Conservation (phyloP, 2,888 invertebrate genomes). For the Scaptomyza reducta region DNA sequence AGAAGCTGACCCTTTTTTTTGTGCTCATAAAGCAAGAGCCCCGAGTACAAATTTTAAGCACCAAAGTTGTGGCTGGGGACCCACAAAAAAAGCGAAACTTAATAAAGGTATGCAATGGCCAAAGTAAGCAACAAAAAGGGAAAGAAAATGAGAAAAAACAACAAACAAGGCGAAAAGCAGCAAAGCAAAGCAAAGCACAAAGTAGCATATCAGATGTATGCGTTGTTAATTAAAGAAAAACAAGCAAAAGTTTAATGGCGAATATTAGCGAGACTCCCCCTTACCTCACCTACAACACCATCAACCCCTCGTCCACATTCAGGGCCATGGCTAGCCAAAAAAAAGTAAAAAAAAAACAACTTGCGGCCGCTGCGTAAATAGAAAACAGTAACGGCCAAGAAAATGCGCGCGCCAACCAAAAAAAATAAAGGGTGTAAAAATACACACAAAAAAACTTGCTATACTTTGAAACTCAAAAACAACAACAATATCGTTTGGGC, state of each 20-base stretch:
- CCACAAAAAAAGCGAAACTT: slow-evolving; percentile 44
- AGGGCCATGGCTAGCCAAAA: slow-evolving; percentile 16
- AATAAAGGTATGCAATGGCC: slow-evolving; percentile 56
- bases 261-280: slow-evolving; percentile 68
- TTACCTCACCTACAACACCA: slow-evolving; percentile 1
- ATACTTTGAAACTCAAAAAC: slow-evolving; percentile 38
- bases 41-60: slow-evolving; percentile 55
- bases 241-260: slow-evolving; percentile 82
- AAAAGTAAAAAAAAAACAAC: slow-evolving; percentile 37
- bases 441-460: slow-evolving; percentile 56
- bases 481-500: slow-evolving; percentile 21
- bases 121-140: slow-evolving; percentile 64
- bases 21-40: slow-evolving; percentile 31
- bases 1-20: slow-evolving; percentile 39
- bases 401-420: slow-evolving; percentile 19
- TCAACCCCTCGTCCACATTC: not conserved
- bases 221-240: slow-evolving; percentile 82
- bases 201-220: slow-evolving; percentile 80
- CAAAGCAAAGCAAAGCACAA: slow-evolving; percentile 29
- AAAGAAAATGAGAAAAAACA: slow-evolving; percentile 21
- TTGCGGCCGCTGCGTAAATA: slow-evolving; percentile 77
- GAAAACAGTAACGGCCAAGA: slow-evolving; percentile 46
- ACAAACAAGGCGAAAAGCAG: slow-evolving; percentile 34
- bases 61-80: slow-evolving; percentile 34
- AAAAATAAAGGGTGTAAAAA: slow-evolving; percentile 74